Evolutionary conservation across 2,888 invertebrate genomes (phyloP), one percentile per base, ranked within the genome.

Genomic region (Parelbella ahira): DNA sequence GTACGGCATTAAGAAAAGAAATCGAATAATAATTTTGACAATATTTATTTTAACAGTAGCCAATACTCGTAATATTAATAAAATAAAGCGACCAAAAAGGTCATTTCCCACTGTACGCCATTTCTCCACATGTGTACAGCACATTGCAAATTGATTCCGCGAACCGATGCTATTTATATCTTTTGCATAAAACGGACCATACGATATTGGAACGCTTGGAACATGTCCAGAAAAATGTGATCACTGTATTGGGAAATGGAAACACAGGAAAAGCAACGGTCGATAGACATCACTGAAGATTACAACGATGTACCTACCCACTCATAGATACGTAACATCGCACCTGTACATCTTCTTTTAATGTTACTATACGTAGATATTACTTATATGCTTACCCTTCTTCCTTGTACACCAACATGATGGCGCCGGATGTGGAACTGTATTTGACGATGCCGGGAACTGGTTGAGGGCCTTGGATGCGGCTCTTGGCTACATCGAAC

Each of bases 401-500:
- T 77, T 95, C 96, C 49, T 77, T 91, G 62, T 95, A 95, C 6
- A 98, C 93, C 37, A 92, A 82, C 0, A 62, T 60, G 25, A 98
- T 91, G 0, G 97, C 90, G 15, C 89, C 90, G 29, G 94, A 78
- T 0, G 96, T 96, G 10, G 92, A 90, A 19, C 88, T 89, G 66
- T 98, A 98, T 65, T 96, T 95, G 30, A 95, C 90, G 47, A 90
- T 58, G 0, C 92, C 93, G 0, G 90, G 78, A 1, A 88, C 78
- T 0, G 94, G 94, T 70, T 97, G 96, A 0, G 97, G 96, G 0
- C 97, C 97, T 76, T 98, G 98, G 54, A 98, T 98, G 37, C 98
- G 90, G 55, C 96, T 97, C 78, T 98, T 98, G 11, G 96, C 98
- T 13, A 98, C 98, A 71, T 98, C 98, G 75, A 97, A 97, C 3